These are phyloP conservation scores for Otus scops DNA, from an alignment of 2,797 vertebrate species.

Conservation along the genomic window DNA sequence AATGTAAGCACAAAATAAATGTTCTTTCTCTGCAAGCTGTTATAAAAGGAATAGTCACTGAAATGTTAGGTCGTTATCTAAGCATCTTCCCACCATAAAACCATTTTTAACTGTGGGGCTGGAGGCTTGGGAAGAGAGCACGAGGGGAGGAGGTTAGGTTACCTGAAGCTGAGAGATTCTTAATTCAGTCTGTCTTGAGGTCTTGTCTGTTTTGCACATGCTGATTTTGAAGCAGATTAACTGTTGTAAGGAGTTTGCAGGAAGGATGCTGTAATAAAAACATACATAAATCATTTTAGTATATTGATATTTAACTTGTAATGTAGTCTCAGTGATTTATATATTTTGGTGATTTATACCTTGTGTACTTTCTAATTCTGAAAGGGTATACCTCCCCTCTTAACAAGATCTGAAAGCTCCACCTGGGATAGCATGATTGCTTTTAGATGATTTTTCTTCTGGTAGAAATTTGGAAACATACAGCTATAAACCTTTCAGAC, in stretches of 20 bases:
- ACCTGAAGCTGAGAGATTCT: neutral
- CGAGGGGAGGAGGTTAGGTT: neutral
- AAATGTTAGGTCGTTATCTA: neutral
- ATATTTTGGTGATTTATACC: neutral
- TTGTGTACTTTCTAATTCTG: neutral
- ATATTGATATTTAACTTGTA: neutral
- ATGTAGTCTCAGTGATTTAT: neutral
- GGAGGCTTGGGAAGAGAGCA: neutral
- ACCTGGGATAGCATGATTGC: neutral
- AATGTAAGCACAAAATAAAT: neutral
- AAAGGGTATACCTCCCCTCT: neutral
- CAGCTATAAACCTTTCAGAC: neutral
- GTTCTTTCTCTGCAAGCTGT: neutral
- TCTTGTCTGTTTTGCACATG: neutral
- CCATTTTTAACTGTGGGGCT: neutral
- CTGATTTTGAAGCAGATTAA: neutral
- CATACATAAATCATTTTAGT: neutral
- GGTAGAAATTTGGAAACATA: neutral
- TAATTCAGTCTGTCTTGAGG: neutral
- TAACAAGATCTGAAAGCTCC: neutral
- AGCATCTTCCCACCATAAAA: neutral
- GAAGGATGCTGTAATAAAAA: neutral
- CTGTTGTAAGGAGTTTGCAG: neutral
- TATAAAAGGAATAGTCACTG: neutral
- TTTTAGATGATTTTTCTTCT: neutral